Conservation (phyloP, 2,888 invertebrate genomes). For the Leptinotarsa haldemani region DNA sequence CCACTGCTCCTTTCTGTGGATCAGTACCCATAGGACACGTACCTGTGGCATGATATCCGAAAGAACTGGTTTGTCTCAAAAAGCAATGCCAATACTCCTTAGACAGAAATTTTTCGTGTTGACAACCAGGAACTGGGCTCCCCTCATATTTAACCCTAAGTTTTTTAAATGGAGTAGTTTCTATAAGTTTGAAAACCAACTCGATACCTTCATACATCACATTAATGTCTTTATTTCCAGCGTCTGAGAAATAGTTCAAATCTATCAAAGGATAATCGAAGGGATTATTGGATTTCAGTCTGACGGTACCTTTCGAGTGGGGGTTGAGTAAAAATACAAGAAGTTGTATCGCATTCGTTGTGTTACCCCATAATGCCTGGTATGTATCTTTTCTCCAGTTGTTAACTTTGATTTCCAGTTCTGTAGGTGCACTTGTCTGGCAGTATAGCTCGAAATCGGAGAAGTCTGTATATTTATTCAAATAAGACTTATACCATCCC, state of each 20-base stretch:
- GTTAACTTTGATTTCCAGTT: slow-evolving; percentile 3
- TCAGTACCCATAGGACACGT: slow-evolving; percentile 65
- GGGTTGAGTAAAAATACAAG: slow-evolving; percentile 52
- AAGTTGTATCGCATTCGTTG: slow-evolving; percentile 31
- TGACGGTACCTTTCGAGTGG: slow-evolving; percentile 72
- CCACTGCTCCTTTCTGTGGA: slow-evolving; percentile 71
- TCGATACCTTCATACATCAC: slow-evolving; percentile 68
- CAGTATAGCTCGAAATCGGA: slow-evolving; percentile 27
- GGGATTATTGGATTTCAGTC: slow-evolving; percentile 44
- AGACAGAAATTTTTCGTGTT: slow-evolving; percentile 65
- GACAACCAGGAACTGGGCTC: slow-evolving; percentile 62
- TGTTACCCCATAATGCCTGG: slow-evolving; percentile 63
- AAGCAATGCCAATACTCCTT: slow-evolving; percentile 79
- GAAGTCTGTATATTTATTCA: not conserved
- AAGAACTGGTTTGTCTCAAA: slow-evolving; percentile 50
- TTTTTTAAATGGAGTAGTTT: slow-evolving; percentile 67
- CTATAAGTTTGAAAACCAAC: slow-evolving; percentile 62
- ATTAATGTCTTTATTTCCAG: slow-evolving; percentile 65
- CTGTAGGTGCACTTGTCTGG: not conserved
- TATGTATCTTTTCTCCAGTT: slow-evolving; percentile 51
- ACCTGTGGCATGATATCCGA: slow-evolving; percentile 73
- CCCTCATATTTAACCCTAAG: slow-evolving; percentile 63
- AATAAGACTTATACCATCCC: slow-evolving; percentile 21
- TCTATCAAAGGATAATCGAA: slow-evolving; percentile 70
- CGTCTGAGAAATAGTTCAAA: slow-evolving; percentile 73